phyloP scores from a whole-genome alignment of 2,797 vertebrate genomes.

The Betta splendens region DNA sequence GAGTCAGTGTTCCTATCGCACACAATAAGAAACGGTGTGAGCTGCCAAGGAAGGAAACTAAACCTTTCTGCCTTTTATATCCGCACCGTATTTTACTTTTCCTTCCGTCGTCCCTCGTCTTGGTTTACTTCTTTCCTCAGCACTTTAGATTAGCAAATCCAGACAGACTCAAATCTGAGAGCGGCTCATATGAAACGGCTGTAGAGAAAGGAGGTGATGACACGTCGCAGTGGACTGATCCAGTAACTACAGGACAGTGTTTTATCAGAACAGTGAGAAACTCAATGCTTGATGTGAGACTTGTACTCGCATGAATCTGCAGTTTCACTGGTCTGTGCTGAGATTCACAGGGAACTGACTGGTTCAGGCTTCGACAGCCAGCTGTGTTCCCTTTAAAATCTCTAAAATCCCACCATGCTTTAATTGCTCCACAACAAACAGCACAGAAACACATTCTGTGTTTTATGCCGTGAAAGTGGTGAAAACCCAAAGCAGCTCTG shows the following conservation, averaged over 20 bases:
- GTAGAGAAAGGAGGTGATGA: slow-evolving; percentile 31
- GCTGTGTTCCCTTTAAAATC: neutral
- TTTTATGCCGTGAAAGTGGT: neutral
- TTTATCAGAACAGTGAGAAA: too few species aligned
- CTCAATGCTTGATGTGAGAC: neutral
- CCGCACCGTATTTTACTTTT: neutral
- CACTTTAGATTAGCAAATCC: slow-evolving; percentile 4
- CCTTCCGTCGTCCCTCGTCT: neutral
- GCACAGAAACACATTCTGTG: neutral
- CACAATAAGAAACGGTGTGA: slow-evolving; percentile 26
- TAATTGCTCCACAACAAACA: neutral
- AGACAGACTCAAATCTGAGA: neutral
- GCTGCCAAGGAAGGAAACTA: slow-evolving; percentile 6
- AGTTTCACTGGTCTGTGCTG: neutral
- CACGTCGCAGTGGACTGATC: too few species aligned
- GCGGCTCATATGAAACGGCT: slow-evolving; percentile 3
- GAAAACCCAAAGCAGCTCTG: neutral
- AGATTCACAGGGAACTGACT: neutral
- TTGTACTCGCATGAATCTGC: neutral
- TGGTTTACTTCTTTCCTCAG: neutral
- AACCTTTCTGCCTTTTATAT: neutral
- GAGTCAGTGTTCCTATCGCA: slow-evolving; percentile 24
- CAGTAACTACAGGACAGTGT: too few species aligned
- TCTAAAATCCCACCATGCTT: neutral
- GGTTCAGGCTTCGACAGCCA: neutral